Evolutionary conservation across 2,888 invertebrate genomes (phyloP), one percentile per base, ranked within the genome.

Genomic region (Hemaris fuciformis): DNA sequence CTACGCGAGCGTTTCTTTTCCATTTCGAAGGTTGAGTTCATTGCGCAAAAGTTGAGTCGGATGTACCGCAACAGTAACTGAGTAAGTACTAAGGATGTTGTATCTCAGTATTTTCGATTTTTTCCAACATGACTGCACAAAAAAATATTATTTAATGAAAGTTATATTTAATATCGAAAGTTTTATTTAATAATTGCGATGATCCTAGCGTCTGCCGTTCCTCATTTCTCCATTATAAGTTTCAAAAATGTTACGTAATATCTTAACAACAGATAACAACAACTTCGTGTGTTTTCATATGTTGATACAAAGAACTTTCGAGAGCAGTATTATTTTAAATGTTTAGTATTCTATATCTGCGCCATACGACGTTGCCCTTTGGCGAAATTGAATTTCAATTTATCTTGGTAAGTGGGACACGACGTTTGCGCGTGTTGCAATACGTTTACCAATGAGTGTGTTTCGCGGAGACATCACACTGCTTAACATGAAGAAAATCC

Each of bases 371-470:
- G 79, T 79, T 87, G 87, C 87, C 88, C 87, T 89, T 89, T 86
- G 85, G 87, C 85, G 85, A 89, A 89, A 89, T 89, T 87, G 87
- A 88, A 88, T 87, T 88, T 88, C 85, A 89, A 89, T 88, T 86
- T 87, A 87, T 88, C 86, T 87, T 85, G 73, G 82, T 87, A 89
- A 88, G 88, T 89, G 72, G 89, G 87, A 81, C 89, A 81, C 80
- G 74, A 79, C 82, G 79, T 77, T 73, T 73, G 80, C 72, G 79
- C 76, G 74, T 88, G 82, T 79, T 79, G 88, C 84, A 88, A 88
- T 80, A 73, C 79, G 80, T 81, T 77, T 79, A 81, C 84, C 81
- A 82, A 84, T 84, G 84, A 86, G 77, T 76, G 77, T 82, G 77
- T 82, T 82, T 76, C 76, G 75, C 78, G 78, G 79, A 79, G 80